Evolutionary conservation across 2,797 vertebrate genomes (phyloP), one percentile per base, ranked within the genome.

Genomic region (Sebastes vulpes): DNA sequence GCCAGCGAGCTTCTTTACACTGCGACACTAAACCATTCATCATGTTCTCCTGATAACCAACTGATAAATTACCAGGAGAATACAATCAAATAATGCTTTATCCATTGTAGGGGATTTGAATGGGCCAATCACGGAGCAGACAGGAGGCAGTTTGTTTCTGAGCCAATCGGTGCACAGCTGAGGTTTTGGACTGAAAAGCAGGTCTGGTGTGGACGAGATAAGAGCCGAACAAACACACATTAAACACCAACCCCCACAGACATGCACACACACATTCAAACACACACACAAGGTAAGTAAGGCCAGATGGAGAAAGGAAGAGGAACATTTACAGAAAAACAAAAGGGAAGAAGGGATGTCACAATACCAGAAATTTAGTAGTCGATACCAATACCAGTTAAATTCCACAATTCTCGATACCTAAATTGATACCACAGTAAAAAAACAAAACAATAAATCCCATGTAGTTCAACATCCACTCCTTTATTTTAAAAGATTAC

Each of bases 151-250:
- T 86, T 87, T 85, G 89, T 91, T 84, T 88, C 81, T 53, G 74
- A 88, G 93, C 94, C 93, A 94, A 94, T 94, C 80, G 50, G 92
- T 88, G 78, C 88, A 84, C 77, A 70, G 91, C 85, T 80, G 88
- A 90, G 93, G 89, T 91, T 94, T 94, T 94, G 93, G 93, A 93
- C 89, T 63, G 73, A 69, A 86, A 93, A 92, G 69, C 89, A 92
- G 92, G 93, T 89, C 94, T 95, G 94, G 89, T 94, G 92, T 92
- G 91, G 91, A 87, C 28, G 88, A 93, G 94, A 95, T 95, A 95
- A 95, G 93, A 86, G 88, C 91, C 87, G 89, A 94, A 93, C 93
- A 95, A 93, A 94, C 92, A 91, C 90, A 94, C 89, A 88, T 84
- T 88, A 72, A 87, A 83, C 82, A 87, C 67, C 75, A 82, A 76